A percentile compares a stretch with the other conserved stretches of the same genome.
phyloP scores from a whole-genome alignment of 2,888 invertebrate genomes.

The Molanna angustata region DNA sequence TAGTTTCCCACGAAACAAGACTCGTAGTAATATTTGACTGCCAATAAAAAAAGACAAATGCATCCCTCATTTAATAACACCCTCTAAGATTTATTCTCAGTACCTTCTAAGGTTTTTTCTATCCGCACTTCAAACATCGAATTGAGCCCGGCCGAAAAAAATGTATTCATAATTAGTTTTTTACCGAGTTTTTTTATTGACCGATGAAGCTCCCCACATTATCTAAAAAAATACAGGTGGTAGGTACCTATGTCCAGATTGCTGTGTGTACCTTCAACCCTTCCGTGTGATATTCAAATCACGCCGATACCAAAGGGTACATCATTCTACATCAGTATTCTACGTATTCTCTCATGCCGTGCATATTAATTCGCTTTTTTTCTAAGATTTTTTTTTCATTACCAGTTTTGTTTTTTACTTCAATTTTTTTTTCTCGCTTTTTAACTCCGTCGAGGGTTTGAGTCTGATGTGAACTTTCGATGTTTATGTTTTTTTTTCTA shows the following conservation, averaged over 20 bases:
- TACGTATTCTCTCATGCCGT: neutral
- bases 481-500: no score
- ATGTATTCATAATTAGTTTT: slow-evolving; percentile 31
- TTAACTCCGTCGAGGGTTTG: neutral
- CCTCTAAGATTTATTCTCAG: slow-evolving; percentile 8
- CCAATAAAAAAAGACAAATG: slow-evolving; percentile 8
- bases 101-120: neutral
- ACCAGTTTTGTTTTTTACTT: neutral
- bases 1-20: no score
- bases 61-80: slow-evolving; percentile 13
- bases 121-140: slow-evolving; percentile 1
- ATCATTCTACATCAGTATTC: neutral
- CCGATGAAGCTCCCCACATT: slow-evolving; percentile 24
- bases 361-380: slow-evolving; percentile 5
- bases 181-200: slow-evolving; percentile 27
- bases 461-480: neutral
- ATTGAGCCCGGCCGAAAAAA: slow-evolving; percentile 17
- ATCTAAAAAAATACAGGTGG: slow-evolving; percentile 26
- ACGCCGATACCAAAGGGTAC: neutral
- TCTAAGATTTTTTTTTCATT: neutral
- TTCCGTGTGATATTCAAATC: slow-evolving; percentile 26
- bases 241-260: slow-evolving; percentile 26
- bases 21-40: no score
- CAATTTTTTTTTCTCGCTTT: neutral
- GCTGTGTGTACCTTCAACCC: slow-evolving; percentile 12